Percentiles rank a stretch among this genome's conserved stretches.
Conservation (phyloP, 1,140 invertebrate genomes). For the Bombus waltoni region DNA sequence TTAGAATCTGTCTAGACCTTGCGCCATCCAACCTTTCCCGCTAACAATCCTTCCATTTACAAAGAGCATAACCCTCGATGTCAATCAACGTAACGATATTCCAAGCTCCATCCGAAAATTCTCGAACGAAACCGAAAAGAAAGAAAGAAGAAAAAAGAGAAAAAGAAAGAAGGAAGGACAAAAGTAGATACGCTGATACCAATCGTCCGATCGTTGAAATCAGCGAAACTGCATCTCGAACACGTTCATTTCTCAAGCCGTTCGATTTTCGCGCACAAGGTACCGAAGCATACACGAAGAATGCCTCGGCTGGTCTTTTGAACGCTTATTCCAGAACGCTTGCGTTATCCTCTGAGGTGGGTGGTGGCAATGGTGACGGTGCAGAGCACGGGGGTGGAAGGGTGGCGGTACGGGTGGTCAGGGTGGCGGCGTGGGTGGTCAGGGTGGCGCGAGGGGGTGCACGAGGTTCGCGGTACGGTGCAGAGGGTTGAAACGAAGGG, state of each 20-base stretch:
- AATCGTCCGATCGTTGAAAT: constrained; percentile 9
- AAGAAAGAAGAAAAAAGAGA: neutral
- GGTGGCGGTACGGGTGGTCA: constrained; percentile 26
- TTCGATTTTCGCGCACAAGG: constrained; percentile 34
- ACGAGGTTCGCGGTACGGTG: constrained; percentile 38
- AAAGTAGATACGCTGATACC: neutral
- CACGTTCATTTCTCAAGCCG: constrained; percentile 27
- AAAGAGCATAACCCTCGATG: neutral
- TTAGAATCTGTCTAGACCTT: constrained; percentile 23
- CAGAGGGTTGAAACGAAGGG: constrained; percentile 42
- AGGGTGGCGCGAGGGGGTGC: constrained; percentile 28
- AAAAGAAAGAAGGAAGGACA: neutral
- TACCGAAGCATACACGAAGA: constrained; percentile 53
- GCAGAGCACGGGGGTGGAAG: neutral
- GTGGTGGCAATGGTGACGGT: constrained; percentile 16
- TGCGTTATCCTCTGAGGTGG: constrained; percentile 64
- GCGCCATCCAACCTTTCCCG: constrained; percentile 13
- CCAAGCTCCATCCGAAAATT: neutral
- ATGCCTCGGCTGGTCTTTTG: constrained; percentile 60
- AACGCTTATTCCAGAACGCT: constrained; percentile 53
- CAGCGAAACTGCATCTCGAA: constrained; percentile 31
- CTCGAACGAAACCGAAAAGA: too few relatives aligned
- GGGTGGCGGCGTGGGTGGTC: neutral
- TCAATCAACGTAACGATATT: neutral
- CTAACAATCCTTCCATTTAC: constrained; percentile 18